A percentile compares a stretch with the other conserved stretches of the same genome.
Evolutionary conservation across 2,113 vertebrate species (phyloP).

Genomic region (Indicator indicator): DNA sequence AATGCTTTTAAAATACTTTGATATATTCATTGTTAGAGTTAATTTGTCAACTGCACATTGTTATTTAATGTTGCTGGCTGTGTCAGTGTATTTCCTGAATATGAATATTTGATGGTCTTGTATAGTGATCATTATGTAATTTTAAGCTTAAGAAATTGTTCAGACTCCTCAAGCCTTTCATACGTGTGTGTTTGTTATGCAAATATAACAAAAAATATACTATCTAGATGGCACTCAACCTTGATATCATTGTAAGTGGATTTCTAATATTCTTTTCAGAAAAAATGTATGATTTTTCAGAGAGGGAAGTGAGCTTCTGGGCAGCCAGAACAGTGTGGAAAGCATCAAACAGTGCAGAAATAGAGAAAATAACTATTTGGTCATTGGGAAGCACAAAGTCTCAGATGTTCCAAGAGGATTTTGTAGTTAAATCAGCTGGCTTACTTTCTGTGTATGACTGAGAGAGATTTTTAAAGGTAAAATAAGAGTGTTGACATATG

Average conservation of each 20-base stretch:
- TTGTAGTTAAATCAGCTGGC: not conserved
- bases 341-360: not conserved
- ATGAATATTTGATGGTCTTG: slow-evolving; percentile 47
- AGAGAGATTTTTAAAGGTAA: not conserved
- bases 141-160: slow-evolving; percentile 47
- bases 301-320: not conserved
- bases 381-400: not conserved
- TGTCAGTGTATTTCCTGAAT: slow-evolving; percentile 33
- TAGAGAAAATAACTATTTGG: not conserved
- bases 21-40: slow-evolving; percentile 54
- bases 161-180: slow-evolving; percentile 5
- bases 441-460: not conserved
- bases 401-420: not conserved
- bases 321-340: not conserved
- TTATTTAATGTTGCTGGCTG: slow-evolving; percentile 60
- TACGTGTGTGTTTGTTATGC: not conserved
- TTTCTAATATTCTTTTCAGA: not conserved
- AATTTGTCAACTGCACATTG: slow-evolving; percentile 50
- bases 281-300: not conserved
- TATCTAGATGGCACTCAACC: not conserved
- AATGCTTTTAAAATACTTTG: slow-evolving; percentile 55
- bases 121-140: not conserved
- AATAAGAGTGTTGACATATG: not conserved
- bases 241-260: not conserved
- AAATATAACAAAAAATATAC: not conserved